Conservation (phyloP, 2,797 vertebrate species). For the Acanthopagrus latus region DNA sequence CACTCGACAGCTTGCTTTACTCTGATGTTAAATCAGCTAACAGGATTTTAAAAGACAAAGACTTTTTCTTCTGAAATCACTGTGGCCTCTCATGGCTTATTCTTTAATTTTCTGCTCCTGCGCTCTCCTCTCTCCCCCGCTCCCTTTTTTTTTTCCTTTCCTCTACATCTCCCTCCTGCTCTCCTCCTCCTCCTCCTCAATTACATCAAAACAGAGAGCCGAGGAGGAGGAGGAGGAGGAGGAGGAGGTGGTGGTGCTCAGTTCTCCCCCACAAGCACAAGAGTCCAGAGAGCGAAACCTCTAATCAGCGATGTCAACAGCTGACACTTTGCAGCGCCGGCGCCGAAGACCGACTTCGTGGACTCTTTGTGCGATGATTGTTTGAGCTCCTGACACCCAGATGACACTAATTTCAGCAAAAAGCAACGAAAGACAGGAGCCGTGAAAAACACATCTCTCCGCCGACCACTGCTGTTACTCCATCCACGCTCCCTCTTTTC, state of each 20-base stretch:
- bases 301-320: conserved; percentile 71
- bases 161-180: conserved; percentile 22
- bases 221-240: conserved; percentile 64
- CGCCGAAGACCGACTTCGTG: conserved; percentile 28
- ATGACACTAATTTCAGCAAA: conserved; percentile 37
- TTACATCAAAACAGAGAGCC: too few relatives aligned
- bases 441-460: conserved; percentile 3
- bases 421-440: conserved; percentile 6
- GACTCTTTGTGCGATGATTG: conserved; percentile 33
- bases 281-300: conserved; percentile 68
- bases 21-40: conserved; percentile 59
- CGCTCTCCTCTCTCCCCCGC: conserved; percentile 35
- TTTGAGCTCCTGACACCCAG: conserved; percentile 38
- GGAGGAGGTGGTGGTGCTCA: conserved; percentile 49
- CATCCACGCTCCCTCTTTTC: background rate
- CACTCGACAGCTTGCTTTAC: conserved; percentile 45
- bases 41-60: conserved; percentile 62
- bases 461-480: background rate
- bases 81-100: conserved; percentile 53
- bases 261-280: conserved; percentile 33
- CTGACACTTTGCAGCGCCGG: conserved; percentile 53
- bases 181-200: conserved; percentile 7
- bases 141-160: background rate
- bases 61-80: conserved; percentile 41
- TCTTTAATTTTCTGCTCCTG: conserved; percentile 72